A percentile compares a stretch with the other conserved stretches of the same genome.
Conservation (phyloP, 2,113 vertebrate genomes). For the Neolamprologus toae region DNA sequence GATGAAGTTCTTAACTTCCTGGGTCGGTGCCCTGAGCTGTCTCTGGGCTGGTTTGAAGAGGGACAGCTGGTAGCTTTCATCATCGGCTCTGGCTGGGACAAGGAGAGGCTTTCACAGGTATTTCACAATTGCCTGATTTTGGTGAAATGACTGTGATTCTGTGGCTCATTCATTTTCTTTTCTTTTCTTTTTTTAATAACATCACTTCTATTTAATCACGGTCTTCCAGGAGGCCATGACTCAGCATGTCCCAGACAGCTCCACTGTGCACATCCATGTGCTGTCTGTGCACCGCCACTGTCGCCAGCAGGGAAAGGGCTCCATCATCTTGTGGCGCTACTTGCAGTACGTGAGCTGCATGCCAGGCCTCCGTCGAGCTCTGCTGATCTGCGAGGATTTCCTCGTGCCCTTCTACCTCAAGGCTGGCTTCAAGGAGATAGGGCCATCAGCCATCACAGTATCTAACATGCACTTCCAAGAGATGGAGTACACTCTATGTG, state of each 20-base stretch:
- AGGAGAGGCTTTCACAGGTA: constrained; percentile 67
- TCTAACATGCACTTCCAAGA: constrained; percentile 66
- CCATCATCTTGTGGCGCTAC: constrained; percentile 76
- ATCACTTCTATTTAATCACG: background rate
- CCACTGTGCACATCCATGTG: constrained; percentile 73
- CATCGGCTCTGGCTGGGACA: constrained; percentile 76
- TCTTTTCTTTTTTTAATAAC: fast-evolving
- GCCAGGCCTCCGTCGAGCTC: constrained; percentile 57
- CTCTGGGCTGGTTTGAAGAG: constrained; percentile 77
- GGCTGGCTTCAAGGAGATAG: constrained; percentile 73
- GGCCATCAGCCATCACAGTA: constrained; percentile 62
- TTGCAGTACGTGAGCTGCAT: constrained; percentile 72
- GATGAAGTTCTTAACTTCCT: constrained; percentile 73
- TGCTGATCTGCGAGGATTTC: constrained; percentile 75
- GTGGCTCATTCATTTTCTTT: background rate
- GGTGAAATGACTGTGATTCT: background rate
- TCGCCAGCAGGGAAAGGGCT: constrained; percentile 76
- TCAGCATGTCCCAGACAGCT: constrained; percentile 56
- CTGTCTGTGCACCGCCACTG: constrained; percentile 75
- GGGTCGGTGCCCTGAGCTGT: constrained; percentile 71
- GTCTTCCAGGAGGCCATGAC: constrained; percentile 69
- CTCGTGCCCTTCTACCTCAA: constrained; percentile 73
- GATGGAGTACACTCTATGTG: constrained; percentile 69
- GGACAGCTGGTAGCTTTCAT: constrained; percentile 76
- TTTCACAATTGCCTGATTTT: background rate